Conservation (phyloP, 2,888 invertebrate genomes). For the Gnatocerus cornutus region DNA sequence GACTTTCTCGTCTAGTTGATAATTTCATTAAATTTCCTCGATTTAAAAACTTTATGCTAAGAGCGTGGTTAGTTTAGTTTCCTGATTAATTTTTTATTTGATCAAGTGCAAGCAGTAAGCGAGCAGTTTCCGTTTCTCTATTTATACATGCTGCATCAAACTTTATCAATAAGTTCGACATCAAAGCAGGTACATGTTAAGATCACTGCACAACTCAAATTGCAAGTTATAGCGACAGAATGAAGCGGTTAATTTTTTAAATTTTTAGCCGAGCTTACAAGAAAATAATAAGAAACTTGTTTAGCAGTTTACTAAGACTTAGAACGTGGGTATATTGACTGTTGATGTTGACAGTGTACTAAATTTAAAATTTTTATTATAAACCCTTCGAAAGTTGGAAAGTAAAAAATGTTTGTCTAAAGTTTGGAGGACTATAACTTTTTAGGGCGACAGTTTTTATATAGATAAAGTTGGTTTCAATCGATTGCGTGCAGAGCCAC, state of each 20-base stretch:
- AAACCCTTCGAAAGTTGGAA: conserved; percentile 31
- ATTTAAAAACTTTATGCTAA: not conserved
- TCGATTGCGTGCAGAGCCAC: conserved; percentile 7
- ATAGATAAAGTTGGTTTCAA: conserved; percentile 15
- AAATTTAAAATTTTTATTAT: conserved; percentile 41
- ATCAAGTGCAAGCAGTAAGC: not conserved
- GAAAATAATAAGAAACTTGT: not conserved
- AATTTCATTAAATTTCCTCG: not conserved
- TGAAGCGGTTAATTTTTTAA: too few relatives aligned
- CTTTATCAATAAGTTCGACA: conserved; percentile 11
- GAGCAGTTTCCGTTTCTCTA: conserved; percentile 8
- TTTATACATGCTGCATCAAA: conserved; percentile 13
- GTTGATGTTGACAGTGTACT: conserved; percentile 37
- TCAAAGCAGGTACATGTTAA: not conserved
- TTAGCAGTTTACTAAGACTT: not conserved
- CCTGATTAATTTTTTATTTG: conserved; percentile 6
- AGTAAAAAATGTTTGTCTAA: conserved; percentile 41
- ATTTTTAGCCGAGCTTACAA: too few relatives aligned
- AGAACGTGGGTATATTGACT: conserved; percentile 6
- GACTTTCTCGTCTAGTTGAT: too few relatives aligned
- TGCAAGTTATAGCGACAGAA: not conserved
- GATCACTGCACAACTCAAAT: not conserved
- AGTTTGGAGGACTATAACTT: conserved; percentile 36
- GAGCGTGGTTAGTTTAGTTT: too few relatives aligned
- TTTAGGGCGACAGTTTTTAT: conserved; percentile 27